Conservation (phyloP, 1,140 invertebrate genomes). For the Drusus annulatus region DNA sequence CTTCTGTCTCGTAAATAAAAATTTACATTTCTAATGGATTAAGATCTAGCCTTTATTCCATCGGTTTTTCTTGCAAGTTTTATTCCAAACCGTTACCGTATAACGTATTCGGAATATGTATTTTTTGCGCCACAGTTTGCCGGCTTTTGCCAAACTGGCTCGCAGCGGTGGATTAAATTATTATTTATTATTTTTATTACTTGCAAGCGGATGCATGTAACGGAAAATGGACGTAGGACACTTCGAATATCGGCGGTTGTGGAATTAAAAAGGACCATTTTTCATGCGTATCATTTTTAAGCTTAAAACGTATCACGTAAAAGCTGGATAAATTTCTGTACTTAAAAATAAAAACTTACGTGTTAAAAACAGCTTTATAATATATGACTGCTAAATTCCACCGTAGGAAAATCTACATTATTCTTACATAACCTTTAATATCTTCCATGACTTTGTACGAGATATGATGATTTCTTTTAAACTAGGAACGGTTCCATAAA, state of each 20-base stretch:
- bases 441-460: no score
- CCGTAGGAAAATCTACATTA: no score
- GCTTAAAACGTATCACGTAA: no score
- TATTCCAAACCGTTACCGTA: conserved; percentile 31
- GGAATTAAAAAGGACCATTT: neutral
- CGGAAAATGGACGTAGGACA: conserved; percentile 5
- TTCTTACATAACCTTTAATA: no score
- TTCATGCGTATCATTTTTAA: neutral
- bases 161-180: conserved; percentile 16
- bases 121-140: conserved; percentile 19
- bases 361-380: no score
- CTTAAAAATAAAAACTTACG: no score
- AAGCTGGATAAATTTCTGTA: no score
- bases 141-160: neutral
- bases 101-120: conserved; percentile 1
- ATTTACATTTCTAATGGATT: conserved; percentile 44
- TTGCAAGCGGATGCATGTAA: no score
- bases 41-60: conserved; percentile 31
- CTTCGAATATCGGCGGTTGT: neutral
- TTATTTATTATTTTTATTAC: conserved; percentile 2
- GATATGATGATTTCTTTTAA: no score
- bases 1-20: conserved; percentile 36
- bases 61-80: conserved; percentile 32
- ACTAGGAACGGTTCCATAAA: no score
- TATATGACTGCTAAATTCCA: no score